These are phyloP conservation scores for Limanda limanda DNA, from an alignment of 2,113 vertebrate species.

Conservation along the genomic window DNA sequence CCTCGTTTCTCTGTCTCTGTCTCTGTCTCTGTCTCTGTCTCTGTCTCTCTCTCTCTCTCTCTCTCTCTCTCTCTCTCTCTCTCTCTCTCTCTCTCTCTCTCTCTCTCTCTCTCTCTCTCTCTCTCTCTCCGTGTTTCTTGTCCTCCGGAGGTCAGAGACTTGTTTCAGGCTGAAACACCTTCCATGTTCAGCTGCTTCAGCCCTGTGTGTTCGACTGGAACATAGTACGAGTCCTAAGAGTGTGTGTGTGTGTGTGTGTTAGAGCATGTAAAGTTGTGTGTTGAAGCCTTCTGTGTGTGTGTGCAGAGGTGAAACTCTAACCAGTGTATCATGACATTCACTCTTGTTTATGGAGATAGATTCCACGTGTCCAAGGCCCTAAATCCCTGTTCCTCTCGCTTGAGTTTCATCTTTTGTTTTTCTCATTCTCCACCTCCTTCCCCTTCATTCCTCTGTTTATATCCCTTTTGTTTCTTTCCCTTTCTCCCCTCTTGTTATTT, in stretches of 20 bases:
- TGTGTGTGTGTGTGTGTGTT: not conserved
- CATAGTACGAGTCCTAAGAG: no score
- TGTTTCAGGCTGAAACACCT: slow-evolving; percentile 57
- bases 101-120: no score
- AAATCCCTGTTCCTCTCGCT: not conserved
- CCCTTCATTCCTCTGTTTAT: no score
- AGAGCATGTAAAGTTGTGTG: not conserved
- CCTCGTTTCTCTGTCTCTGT: not conserved
- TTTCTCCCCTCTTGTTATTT: not conserved
- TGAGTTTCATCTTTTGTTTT: not conserved
- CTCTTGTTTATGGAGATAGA: not conserved
- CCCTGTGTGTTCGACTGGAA: slow-evolving; percentile 1
- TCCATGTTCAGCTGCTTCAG: slow-evolving; percentile 57
- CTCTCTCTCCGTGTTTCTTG: not conserved
- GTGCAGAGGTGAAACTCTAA: not conserved
- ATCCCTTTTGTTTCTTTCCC: not conserved
- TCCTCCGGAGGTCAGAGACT: slow-evolving; percentile 44
- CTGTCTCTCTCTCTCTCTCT: no score
- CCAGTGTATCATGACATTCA: not conserved
- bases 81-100: no score
- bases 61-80: no score
- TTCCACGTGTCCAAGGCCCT: not conserved
- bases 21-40: no score
- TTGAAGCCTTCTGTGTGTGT: not conserved
- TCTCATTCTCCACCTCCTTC: not conserved